Evolutionary conservation across 2,797 vertebrate genomes (phyloP).

Genomic region (Falco rusticolus): DNA sequence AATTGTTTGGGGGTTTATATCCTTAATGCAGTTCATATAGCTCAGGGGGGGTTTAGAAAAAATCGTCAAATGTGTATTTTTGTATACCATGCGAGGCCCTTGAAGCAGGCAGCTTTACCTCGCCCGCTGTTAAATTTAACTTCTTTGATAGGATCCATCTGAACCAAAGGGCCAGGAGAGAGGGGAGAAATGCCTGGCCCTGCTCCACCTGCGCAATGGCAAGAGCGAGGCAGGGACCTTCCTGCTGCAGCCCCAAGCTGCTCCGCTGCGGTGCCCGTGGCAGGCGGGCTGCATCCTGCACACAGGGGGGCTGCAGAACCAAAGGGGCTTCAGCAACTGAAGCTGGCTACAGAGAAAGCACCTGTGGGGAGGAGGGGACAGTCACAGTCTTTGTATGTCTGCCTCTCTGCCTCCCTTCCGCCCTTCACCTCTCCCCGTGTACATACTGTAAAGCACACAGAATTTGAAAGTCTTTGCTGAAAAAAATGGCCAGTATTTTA

Average conservation of each 20-base stretch:
- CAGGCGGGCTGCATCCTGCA: not conserved
- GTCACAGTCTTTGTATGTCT: not conserved
- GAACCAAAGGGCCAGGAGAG: not conserved
- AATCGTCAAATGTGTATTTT: not conserved
- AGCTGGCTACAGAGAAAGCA: not conserved
- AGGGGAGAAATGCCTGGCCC: accelerated
- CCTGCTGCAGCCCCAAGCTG: not conserved
- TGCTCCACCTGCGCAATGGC: accelerated
- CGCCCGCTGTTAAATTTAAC: not conserved
- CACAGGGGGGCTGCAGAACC: accelerated
- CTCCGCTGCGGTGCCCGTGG: not conserved
- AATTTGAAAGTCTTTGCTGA: not conserved
- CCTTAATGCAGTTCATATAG: not conserved
- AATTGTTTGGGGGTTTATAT: not conserved
- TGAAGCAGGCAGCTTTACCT: not conserved
- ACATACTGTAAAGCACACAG: not conserved
- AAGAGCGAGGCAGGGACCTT: not conserved
- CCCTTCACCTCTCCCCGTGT: not conserved
- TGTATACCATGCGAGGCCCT: not conserved
- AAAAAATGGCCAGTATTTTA: not conserved
- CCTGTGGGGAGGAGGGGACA: accelerated
- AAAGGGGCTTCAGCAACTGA: not conserved
- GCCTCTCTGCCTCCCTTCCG: not conserved
- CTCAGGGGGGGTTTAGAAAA: accelerated
- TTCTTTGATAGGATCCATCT: not conserved